phyloP scores from a whole-genome alignment of 2,888 invertebrate genomes.

The Habrosyne pyritoides region DNA sequence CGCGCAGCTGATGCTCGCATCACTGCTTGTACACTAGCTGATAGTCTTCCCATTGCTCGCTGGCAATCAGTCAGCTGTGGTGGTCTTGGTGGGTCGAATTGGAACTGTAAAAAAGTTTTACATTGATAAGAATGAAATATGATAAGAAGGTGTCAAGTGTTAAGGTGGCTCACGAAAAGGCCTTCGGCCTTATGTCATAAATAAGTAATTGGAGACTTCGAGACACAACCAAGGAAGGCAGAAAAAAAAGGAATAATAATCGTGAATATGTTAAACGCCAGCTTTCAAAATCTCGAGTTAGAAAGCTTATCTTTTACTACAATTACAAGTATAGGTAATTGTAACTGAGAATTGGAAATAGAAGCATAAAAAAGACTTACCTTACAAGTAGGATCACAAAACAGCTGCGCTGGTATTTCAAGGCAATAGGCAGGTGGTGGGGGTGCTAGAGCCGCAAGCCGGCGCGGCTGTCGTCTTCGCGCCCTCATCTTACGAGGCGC shows the following conservation, averaged over 20 bases:
- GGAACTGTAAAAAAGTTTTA: conserved; percentile 49
- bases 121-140: background rate
- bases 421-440: conserved; percentile 66
- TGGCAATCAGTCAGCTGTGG: conserved; percentile 65
- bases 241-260: too few species aligned
- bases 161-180: too few species aligned
- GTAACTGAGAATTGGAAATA: background rate
- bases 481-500: conserved; percentile 62
- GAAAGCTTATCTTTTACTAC: too few species aligned
- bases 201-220: too few species aligned
- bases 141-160: too few species aligned
- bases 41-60: conserved; percentile 65
- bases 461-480: conserved; percentile 64
- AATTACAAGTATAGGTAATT: too few species aligned
- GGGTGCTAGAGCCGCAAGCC: conserved; percentile 55
- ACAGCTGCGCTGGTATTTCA: conserved; percentile 65
- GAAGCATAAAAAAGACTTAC: conserved; percentile 34
- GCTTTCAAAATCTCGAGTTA: too few species aligned
- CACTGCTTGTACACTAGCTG: conserved; percentile 69
- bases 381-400: conserved; percentile 75
- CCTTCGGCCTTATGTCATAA: too few species aligned
- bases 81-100: conserved; percentile 69
- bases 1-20: conserved; percentile 65
- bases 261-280: too few species aligned
- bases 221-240: too few species aligned